Percentiles rank a stretch among this genome's conserved stretches.
Evolutionary conservation across 2,113 vertebrate species (phyloP).

Genomic region (Phaethornis superciliosus): DNA sequence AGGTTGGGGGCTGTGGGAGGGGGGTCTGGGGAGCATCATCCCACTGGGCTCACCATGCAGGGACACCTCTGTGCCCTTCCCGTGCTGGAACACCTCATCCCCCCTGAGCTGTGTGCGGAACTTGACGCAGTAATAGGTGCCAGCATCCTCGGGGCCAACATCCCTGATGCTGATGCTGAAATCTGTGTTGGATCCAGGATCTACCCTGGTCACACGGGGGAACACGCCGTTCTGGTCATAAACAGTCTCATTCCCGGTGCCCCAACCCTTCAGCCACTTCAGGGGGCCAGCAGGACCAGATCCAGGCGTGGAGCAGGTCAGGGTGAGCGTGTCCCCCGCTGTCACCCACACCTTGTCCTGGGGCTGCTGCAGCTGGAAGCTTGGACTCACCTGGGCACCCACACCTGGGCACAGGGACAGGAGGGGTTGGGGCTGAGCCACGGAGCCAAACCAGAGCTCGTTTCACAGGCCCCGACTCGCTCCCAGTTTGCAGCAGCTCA

Average conservation of each 20-base stretch:
- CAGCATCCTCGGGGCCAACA: rapidly evolving
- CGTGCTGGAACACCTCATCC: rapidly evolving
- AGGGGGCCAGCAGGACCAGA: rapidly evolving
- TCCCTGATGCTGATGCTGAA: slow-evolving; percentile 11
- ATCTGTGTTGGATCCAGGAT: rapidly evolving
- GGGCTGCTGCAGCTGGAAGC: not conserved
- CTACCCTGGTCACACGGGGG: rapidly evolving
- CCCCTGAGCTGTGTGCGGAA: rapidly evolving
- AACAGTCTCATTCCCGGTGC: rapidly evolving
- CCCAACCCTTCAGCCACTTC: slow-evolving; percentile 32
- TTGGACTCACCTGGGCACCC: rapidly evolving
- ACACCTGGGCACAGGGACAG: not conserved
- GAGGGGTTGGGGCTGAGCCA: not conserved
- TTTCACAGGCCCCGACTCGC: not conserved
- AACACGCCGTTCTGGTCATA: rapidly evolving
- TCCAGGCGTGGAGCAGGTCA: rapidly evolving
- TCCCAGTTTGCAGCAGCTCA: not conserved
- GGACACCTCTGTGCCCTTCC: not conserved
- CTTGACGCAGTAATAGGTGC: slow-evolving; percentile 46
- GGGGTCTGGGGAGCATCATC: rapidly evolving
- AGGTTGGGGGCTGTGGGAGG: not conserved
- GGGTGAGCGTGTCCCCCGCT: not conserved
- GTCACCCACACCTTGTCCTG: rapidly evolving
- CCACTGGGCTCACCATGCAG: not conserved
- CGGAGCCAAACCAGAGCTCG: not conserved